phyloP scores from a whole-genome alignment of 2,113 vertebrate genomes.

The Drymodes brunneopygia region DNA sequence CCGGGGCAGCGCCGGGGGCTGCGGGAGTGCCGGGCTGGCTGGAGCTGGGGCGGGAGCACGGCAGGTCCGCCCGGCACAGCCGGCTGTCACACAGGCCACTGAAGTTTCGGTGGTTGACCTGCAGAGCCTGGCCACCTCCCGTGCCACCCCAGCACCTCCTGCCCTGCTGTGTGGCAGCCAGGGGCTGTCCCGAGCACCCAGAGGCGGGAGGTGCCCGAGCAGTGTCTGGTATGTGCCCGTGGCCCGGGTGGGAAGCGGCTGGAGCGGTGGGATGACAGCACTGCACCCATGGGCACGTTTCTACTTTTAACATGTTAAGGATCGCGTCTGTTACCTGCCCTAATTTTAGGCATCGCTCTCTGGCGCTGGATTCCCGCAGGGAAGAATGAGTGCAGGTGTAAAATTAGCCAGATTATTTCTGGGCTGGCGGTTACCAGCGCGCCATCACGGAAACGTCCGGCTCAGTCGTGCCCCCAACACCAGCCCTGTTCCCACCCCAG shows the following conservation, averaged over 20 bases:
- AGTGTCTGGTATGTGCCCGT: neutral
- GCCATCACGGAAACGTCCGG: neutral
- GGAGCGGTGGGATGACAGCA: neutral
- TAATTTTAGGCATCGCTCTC: constrained; percentile 12
- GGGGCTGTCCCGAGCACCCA: neutral
- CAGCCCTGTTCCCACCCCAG: neutral
- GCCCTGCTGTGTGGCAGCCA: accelerated
- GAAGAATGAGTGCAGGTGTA: constrained; percentile 24
- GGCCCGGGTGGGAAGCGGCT: neutral
- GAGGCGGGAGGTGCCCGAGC: accelerated
- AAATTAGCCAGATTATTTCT: constrained; percentile 52
- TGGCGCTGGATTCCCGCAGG: neutral
- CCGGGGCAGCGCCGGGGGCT: neutral
- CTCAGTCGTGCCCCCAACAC: accelerated
- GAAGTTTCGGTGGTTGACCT: neutral
- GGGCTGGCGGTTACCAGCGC: neutral
- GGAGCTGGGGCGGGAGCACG: accelerated
- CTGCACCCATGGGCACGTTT: neutral
- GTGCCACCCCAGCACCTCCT: neutral
- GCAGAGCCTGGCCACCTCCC: neutral
- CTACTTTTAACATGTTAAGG: neutral
- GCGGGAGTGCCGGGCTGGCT: accelerated
- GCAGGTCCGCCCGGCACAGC: neutral
- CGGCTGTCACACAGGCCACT: accelerated
- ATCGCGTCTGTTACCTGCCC: neutral